These are phyloP conservation scores for Psephotus haematonotus DNA, from an alignment of 2,113 vertebrate genomes.

Conservation along the genomic window DNA sequence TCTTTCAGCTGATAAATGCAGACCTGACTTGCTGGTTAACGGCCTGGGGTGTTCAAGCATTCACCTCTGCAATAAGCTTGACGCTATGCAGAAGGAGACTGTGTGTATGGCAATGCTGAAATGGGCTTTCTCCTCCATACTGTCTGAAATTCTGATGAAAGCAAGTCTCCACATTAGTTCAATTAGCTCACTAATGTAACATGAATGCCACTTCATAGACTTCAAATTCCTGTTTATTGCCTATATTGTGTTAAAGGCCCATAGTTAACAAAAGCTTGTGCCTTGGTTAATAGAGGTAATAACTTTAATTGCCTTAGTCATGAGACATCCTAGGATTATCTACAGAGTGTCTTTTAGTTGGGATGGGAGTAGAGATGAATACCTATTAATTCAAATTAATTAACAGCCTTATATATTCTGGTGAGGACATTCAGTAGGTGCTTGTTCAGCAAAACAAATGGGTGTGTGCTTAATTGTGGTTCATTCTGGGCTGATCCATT, in stretches of 20 bases:
- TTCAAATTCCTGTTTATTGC: not conserved
- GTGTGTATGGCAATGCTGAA: fast-evolving
- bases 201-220: not conserved
- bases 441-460: not conserved
- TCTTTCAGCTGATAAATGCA: not conserved
- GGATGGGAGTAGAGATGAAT: not conserved
- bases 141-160: not conserved
- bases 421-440: not conserved
- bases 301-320: not conserved
- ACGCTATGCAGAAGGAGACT: not conserved
- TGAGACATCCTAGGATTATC: not conserved
- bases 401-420: not conserved
- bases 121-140: not conserved
- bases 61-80: not conserved
- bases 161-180: not conserved
- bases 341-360: not conserved
- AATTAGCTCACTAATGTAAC: not conserved
- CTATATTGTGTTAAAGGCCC: not conserved
- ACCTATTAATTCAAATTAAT: not conserved
- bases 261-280: not conserved
- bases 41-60: not conserved
- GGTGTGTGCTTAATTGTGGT: not conserved
- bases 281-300: not conserved
- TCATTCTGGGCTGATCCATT: not conserved
- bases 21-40: not conserved